Percentiles rank a stretch among this genome's conserved stretches.
Evolutionary conservation across 2,888 invertebrate species (phyloP).

Genomic region (Nipponacmea schrenckii): DNA sequence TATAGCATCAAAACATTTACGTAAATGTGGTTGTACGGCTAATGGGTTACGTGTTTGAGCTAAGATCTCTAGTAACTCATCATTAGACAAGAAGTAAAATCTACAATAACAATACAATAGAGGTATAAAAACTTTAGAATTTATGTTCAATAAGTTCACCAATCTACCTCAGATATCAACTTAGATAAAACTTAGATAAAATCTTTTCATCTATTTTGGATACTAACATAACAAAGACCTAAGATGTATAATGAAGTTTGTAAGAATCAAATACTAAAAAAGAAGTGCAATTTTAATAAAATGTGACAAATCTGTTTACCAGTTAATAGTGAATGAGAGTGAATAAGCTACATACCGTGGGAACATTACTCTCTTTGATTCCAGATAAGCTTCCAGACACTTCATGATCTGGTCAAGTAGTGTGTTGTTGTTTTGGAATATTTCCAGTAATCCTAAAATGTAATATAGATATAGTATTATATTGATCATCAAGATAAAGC

Average conservation of each 20-base stretch:
- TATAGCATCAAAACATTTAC: conserved; percentile 81
- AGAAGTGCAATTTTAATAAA: too few species aligned
- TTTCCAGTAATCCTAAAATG: conserved; percentile 68
- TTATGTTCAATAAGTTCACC: too few species aligned
- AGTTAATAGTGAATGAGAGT: too few species aligned
- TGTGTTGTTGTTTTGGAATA: conserved; percentile 73
- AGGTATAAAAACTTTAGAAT: not conserved
- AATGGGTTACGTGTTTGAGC: conserved; percentile 87
- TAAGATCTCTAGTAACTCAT: conserved; percentile 87
- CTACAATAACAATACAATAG: conserved; percentile 62
- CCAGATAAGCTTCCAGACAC: conserved; percentile 88
- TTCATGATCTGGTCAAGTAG: conserved; percentile 89
- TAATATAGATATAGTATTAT: conserved; percentile 11
- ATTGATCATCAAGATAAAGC: not conserved
- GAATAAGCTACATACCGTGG: conserved; percentile 69
- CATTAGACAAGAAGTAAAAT: conserved; percentile 90
- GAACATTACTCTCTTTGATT: conserved; percentile 87
- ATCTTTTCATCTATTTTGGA: too few species aligned
- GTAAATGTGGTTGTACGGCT: conserved; percentile 88
- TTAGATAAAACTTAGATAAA: too few species aligned
- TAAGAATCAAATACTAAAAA: too few species aligned
- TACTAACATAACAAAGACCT: too few species aligned
- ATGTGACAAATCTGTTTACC: too few species aligned
- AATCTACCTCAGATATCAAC: too few species aligned
- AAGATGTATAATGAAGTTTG: too few species aligned